Conservation (phyloP, 2,113 vertebrate genomes). For the Willisornis vidua region DNA sequence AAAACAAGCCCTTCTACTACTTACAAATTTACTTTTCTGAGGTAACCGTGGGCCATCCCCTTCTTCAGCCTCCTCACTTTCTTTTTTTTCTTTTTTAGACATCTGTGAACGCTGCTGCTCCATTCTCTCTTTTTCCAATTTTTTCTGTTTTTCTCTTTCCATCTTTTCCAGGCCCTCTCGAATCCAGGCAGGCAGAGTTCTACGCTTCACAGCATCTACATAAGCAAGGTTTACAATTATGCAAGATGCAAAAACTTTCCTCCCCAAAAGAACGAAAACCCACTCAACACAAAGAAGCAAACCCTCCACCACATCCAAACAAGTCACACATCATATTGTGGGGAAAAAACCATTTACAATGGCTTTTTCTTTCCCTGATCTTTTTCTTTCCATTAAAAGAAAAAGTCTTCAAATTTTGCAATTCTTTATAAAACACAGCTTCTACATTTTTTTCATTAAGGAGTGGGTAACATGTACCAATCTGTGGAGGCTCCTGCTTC, state of each 20-base stretch:
- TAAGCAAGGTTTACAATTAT: constrained; percentile 12
- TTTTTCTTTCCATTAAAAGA: not conserved
- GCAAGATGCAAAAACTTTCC: not conserved
- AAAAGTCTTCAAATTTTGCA: not conserved
- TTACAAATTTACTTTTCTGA: constrained; percentile 99
- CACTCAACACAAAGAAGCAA: not conserved
- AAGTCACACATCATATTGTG: not conserved
- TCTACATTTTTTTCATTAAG: constrained; percentile 30
- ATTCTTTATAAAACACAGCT: not conserved
- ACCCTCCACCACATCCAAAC: not conserved
- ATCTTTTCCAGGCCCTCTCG: constrained; percentile 98
- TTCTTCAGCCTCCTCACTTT: constrained; percentile 80
- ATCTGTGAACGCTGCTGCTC: constrained; percentile 92
- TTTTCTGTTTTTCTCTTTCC: constrained; percentile 98
- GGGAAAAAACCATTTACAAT: not conserved
- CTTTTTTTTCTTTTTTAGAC: constrained; percentile 85
- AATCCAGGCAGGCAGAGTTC: constrained; percentile 98
- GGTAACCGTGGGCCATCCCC: constrained; percentile 89
- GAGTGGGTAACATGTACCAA: constrained; percentile 83
- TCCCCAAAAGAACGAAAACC: not conserved
- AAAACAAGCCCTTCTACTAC: constrained; percentile 57
- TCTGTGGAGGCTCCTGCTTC: constrained; percentile 90
- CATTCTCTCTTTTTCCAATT: constrained; percentile 93
- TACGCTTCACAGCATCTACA: constrained; percentile 93
- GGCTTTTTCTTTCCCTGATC: not conserved